A percentile compares a stretch with the other conserved stretches of the same genome.
These are phyloP conservation scores for Cliona cf. orientalis DNA, from an alignment of 37 sponge, comb jelly and placozoan species.

Conservation along the genomic window DNA sequence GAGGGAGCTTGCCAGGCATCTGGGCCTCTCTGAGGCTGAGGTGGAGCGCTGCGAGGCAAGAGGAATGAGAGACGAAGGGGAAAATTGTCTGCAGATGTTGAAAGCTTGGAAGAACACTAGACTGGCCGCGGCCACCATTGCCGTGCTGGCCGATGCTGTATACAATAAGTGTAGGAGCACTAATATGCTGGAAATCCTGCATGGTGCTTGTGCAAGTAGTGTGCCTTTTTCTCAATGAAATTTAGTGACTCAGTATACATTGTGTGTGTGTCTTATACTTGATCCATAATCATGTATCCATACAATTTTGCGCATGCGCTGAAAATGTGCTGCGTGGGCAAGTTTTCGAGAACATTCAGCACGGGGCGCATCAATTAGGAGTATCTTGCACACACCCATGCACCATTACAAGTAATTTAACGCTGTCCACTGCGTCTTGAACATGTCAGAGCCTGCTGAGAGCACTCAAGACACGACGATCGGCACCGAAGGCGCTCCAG, in stretches of 20 bases:
- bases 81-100: constrained; percentile 49
- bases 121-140: not conserved
- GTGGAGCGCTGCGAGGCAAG: constrained; percentile 21
- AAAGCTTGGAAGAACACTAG: not conserved
- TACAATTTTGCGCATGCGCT: too few species aligned
- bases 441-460: too few species aligned
- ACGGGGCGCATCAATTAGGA: too few species aligned
- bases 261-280: too few species aligned
- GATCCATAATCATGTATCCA: too few species aligned
- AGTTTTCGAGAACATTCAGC: too few species aligned
- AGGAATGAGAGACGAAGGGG: constrained; percentile 14
- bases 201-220: constrained; percentile 1
- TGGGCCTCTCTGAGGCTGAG: constrained; percentile 24
- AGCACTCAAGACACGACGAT: not conserved
- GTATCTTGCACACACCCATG: too few species aligned
- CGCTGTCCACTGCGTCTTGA: not conserved
- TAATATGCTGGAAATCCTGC: constrained; percentile 18
- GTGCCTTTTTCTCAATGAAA: not conserved
- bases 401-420: not conserved
- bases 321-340: too few species aligned
- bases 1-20: constrained; percentile 4
- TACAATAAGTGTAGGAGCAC: not conserved
- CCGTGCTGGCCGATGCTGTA: constrained; percentile 31
- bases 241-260: too few species aligned
- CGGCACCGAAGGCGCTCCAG: too few species aligned